Base-by-base conservation (phyloP, 2,797 vertebrate genomes). In the Crax fasciolata region DNA sequence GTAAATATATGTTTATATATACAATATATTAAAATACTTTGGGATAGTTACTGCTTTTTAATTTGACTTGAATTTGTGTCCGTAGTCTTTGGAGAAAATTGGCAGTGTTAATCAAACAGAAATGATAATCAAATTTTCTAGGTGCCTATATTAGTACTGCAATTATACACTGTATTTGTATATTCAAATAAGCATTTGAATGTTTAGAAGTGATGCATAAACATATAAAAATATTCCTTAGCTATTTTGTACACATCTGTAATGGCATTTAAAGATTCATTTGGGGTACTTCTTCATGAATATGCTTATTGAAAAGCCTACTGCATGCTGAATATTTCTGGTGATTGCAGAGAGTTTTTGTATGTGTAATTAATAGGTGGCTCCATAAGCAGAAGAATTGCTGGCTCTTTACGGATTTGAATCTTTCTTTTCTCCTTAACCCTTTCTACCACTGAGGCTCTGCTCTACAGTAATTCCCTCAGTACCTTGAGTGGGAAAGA, bases 101-200 rank as follows among this genome's bases (percentile, higher is more conserved):
- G 52, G 79, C 65, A 84, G 89, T 58, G 43, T 19, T 72, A 85
- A 87, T 80, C 61, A 87, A 95, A 89, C 35, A 38, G 30, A 91
- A 93, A 90, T 43, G 18, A 55, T 70, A 84, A 83, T 72, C 3
- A 85, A 66, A 58, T 84, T 93, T 89, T 63, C 62, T 73, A 51
- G 15, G 35, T 84, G 35, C 18, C 21, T 93, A 32, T 25, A 89
- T 55, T 86, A 48, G 11, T 70, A 21, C 14, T 81, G 43, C 58
- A 91, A 70, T 39, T 70, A 19, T 58, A 66, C 20, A 19, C 41
- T 61, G 18, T 10, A 76, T 93, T 93, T 91, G 73, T 62, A 65
- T 89, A 93, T 77, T 75, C 41, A 91, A 94, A 54, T 54, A 83
- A 90, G 54, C 19, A 91, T 94, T 94, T 95, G 70, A 90, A 85